Conservation (phyloP, 2,888 invertebrate genomes). For the Caenorhabditis uteleia region DNA sequence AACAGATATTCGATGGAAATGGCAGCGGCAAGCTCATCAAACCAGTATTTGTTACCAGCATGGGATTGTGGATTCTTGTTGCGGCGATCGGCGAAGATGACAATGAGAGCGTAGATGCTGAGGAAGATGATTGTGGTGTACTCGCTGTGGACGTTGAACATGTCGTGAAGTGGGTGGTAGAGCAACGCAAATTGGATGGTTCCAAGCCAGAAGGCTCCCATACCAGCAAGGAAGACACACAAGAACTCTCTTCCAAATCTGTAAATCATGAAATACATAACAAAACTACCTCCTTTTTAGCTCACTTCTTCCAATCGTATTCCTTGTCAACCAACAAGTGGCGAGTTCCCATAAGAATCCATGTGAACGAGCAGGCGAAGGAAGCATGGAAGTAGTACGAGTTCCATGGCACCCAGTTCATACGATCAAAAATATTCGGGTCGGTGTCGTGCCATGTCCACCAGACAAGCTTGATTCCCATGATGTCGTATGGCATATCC, state of each 20-base stretch:
- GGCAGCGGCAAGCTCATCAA: conserved; percentile 68
- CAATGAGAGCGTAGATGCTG: conserved; percentile 75
- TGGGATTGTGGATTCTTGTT: conserved; percentile 51
- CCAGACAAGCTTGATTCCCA: conserved; percentile 80
- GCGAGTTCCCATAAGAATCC: conserved; percentile 76
- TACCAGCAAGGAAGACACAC: conserved; percentile 75
- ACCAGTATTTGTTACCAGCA: conserved; percentile 58
- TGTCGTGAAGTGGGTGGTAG: conserved; percentile 82
- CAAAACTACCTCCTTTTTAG: conserved; percentile 8
- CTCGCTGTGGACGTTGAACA: conserved; percentile 77
- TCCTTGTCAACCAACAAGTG: conserved; percentile 74
- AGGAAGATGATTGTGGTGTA: conserved; percentile 78
- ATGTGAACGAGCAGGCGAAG: conserved; percentile 79
- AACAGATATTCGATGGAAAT: conserved; percentile 76
- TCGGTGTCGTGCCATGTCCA: conserved; percentile 82
- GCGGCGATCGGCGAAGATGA: conserved; percentile 76
- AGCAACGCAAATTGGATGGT: conserved; percentile 79
- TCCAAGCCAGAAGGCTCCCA: conserved; percentile 80
- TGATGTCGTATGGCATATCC: conserved; percentile 81
- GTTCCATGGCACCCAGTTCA: conserved; percentile 82
- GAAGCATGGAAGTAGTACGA: conserved; percentile 83
- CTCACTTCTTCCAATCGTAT: conserved; percentile 75
- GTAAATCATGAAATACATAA: conserved; percentile 25
- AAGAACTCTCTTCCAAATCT: conserved; percentile 74
- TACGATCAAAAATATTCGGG: conserved; percentile 74